Evolutionary conservation across 2,797 vertebrate genomes (phyloP).

Genomic region (Mormyrops boulengeri): DNA sequence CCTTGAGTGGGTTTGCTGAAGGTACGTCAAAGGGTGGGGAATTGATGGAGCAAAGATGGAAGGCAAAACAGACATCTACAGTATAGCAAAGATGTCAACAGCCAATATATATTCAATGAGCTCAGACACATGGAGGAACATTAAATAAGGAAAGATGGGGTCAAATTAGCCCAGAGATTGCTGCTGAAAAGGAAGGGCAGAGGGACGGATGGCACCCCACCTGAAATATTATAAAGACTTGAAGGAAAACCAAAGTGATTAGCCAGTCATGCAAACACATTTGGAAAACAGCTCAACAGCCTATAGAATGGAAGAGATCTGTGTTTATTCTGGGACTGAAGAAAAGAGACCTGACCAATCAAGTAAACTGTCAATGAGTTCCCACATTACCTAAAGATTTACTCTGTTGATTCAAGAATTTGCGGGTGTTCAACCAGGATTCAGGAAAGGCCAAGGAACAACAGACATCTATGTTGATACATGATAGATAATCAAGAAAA

Average conservation of each 20-base stretch:
- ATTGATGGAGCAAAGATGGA: background rate
- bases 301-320: background rate
- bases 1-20: background rate
- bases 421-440: background rate
- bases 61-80: background rate
- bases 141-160: background rate
- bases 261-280: background rate
- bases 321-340: background rate
- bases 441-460: background rate
- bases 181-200: background rate
- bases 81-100: background rate
- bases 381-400: background rate
- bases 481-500: background rate
- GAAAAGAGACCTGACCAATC: background rate
- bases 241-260: background rate
- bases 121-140: background rate
- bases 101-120: background rate
- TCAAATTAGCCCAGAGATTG: background rate
- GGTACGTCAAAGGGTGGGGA: background rate
- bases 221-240: background rate
- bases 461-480: background rate
- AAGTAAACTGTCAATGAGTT: background rate
- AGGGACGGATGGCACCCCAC: background rate
- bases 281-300: background rate
- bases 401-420: background rate